phyloP scores from a whole-genome alignment of 1,140 invertebrate species.

The Eriosoma lanigerum region DNA sequence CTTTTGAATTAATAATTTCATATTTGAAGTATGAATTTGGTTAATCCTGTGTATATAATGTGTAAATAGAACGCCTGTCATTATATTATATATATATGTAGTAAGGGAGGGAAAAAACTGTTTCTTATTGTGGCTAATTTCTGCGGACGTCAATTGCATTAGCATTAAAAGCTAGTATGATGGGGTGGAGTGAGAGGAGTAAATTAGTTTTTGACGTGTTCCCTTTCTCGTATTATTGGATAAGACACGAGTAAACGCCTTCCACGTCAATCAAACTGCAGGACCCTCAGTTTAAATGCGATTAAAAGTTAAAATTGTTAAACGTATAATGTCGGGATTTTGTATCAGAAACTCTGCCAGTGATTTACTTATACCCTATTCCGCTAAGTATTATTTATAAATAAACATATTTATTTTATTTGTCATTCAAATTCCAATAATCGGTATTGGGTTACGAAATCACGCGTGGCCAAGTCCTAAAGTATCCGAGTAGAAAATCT shows the following conservation, averaged over 20 bases:
- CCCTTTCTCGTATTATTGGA: neutral
- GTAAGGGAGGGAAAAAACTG: neutral
- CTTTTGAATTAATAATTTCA: conserved; percentile 38
- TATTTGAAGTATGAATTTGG: conserved; percentile 15
- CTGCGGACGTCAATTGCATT: conserved; percentile 20
- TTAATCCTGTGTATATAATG: conserved; percentile 11
- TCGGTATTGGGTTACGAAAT: neutral
- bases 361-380: neutral
- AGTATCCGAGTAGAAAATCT: conserved; percentile 31
- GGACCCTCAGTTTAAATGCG: too few relatives aligned
- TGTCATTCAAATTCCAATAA: conserved; percentile 26
- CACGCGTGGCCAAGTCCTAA: conserved; percentile 5
- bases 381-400: neutral
- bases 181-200: neutral
- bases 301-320: conserved; percentile 29
- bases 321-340: neutral
- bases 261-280: neutral
- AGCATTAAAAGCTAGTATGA: neutral
- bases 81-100: neutral
- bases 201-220: conserved; percentile 33
- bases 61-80: neutral
- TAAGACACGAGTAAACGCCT: neutral
- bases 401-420: conserved; percentile 15
- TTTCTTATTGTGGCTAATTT: conserved; percentile 32
- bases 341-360: neutral